These are phyloP conservation scores for Muraenolepis orangiensis DNA, from an alignment of 2,797 vertebrate genomes.

Conservation along the genomic window DNA sequence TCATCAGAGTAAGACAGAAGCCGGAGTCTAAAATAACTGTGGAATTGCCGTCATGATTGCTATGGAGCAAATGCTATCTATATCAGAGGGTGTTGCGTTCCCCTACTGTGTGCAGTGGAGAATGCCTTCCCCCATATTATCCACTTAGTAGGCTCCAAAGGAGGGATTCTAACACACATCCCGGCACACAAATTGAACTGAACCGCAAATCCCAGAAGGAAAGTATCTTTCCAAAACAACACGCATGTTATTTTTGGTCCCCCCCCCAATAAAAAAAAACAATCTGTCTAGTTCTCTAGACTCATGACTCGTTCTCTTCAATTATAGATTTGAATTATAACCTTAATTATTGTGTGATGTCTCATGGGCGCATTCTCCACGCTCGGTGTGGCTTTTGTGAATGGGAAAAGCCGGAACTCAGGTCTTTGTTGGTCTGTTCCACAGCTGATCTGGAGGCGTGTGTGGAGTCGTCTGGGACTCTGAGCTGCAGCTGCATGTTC, in stretches of 20 bases:
- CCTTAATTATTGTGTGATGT: neutral
- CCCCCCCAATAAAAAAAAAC: too few species aligned
- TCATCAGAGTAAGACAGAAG: neutral
- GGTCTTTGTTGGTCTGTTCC: neutral
- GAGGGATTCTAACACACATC: neutral
- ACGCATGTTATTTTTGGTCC: neutral
- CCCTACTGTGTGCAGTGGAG: neutral
- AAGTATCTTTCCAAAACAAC: neutral
- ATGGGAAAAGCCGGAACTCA: neutral
- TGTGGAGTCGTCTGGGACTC: neutral
- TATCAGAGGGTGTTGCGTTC: neutral
- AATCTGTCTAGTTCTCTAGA: neutral
- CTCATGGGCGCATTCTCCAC: neutral
- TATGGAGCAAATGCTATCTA: neutral
- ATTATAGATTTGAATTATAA: neutral
- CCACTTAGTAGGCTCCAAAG: neutral
- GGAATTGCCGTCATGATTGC: neutral
- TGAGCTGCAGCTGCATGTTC: neutral
- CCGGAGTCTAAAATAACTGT: neutral
- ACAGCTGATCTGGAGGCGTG: neutral
- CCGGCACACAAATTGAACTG: neutral
- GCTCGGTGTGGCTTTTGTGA: neutral
- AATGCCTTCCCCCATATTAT: neutral
- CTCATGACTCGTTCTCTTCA: too few species aligned
- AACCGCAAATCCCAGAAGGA: neutral